Evolutionary conservation across 2,113 vertebrate genomes (phyloP), one percentile per base, ranked within the genome.

Genomic region (Pachyramphus minor): DNA sequence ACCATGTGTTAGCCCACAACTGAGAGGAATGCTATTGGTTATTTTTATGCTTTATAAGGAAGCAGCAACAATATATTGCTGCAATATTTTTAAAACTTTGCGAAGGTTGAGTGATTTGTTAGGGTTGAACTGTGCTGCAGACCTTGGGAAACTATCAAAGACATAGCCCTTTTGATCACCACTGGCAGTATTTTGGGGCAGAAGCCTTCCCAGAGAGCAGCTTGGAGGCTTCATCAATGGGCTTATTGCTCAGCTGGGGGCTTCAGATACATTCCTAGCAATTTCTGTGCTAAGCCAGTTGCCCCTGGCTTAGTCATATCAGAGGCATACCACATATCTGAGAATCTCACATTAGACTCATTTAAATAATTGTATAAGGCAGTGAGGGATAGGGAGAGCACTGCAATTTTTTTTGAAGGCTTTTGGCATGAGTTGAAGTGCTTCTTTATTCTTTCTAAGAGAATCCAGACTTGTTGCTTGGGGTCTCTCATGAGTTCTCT

Each of bases 261-360:
- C 44, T 94, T 94, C 71, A 58, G 44, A 56, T 16, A 8, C 17
- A 58, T 93, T 94, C 37, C 31, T 14, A 52, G 49, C 18, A 69
- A 78, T 94, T 95, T 94, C 28, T 87, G 31, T 74, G 77, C 62
- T 89, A 63, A 95, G 77, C 33, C 27, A 33, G 12, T 50, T 75
- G 47, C 16, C 33, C 35, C 30, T 59, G 62, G n/a, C 66, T 84
- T 75, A 60, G n/a, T 56, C 37, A 8, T 87, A 42, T 72, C 77
- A 82, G 71, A 89, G 74, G 37, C 53, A 73, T 66, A 56, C n/a
- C 25, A 30, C 20, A 6, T 75, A 53, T 60, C 49, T 68, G 37
- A 41, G 56, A 89, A 76, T 82, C 31, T 87, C 9, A 13, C 41
- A 45, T 74, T 94, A 87, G 73, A 45, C 41, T 90, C 3, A 18